Conservation (phyloP, 2,113 vertebrate species). For the Ovibos moschatus region DNA sequence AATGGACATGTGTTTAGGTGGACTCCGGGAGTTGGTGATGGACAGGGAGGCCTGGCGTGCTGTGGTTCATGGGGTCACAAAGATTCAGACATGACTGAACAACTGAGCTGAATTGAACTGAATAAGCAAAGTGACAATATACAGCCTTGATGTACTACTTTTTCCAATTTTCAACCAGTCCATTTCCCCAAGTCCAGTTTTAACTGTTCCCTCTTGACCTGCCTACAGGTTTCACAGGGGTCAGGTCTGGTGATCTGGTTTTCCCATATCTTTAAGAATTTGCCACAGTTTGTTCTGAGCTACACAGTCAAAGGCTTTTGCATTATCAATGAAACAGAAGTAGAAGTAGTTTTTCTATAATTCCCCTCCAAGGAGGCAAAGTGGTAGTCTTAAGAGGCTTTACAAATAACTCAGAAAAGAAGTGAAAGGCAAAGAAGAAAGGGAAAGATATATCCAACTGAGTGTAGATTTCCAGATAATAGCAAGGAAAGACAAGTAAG, state of each 20-base stretch:
- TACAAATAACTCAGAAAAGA: background rate
- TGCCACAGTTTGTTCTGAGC: background rate
- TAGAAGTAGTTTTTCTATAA: background rate
- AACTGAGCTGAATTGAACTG: background rate
- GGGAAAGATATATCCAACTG: background rate
- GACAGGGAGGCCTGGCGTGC: background rate
- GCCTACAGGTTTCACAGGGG: background rate
- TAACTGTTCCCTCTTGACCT: background rate
- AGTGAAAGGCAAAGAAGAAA: background rate
- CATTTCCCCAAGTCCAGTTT: background rate
- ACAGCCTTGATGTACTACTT: background rate
- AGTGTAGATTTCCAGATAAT: background rate
- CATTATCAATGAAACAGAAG: background rate
- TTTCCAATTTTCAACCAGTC: background rate
- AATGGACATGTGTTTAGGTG: background rate
- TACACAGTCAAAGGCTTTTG: rapidly evolving
- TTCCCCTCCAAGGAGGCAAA: background rate
- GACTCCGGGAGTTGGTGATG: background rate
- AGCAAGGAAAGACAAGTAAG: background rate
- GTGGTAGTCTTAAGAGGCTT: background rate
- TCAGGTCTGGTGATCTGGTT: background rate
- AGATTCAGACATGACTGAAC: rapidly evolving
- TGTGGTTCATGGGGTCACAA: background rate
- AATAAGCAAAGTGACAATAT: background rate
- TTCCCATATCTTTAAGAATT: background rate